Percentiles rank a stretch among this genome's conserved stretches.
Evolutionary conservation across 2,113 vertebrate genomes (phyloP).

Genomic region (Chascanopsetta lugubris): DNA sequence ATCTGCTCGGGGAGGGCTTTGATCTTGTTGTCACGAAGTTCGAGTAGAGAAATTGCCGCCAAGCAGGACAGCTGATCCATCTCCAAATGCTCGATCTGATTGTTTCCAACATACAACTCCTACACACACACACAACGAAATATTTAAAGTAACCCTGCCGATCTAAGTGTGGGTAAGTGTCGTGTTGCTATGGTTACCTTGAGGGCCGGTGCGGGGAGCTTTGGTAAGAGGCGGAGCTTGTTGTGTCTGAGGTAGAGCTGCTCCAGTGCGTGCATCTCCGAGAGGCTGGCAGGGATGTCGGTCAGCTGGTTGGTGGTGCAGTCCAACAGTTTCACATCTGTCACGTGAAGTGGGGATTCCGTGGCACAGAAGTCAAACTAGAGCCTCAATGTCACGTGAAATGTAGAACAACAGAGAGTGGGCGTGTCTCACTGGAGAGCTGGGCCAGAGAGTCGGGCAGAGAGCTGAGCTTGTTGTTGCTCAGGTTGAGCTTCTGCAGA

Average conservation of each 20-base stretch:
- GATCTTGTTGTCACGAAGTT: constrained; percentile 95
- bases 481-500: constrained; percentile 85
- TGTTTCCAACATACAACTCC: constrained; percentile 95
- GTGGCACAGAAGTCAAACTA: background rate
- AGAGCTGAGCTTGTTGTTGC: constrained; percentile 85
- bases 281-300: constrained; percentile 83
- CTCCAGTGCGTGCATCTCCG: constrained; percentile 87
- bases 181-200: constrained; percentile 81
- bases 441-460: constrained; percentile 86
- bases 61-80: constrained; percentile 85
- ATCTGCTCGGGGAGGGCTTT: constrained; percentile 88
- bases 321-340: constrained; percentile 91
- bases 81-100: constrained; percentile 87
- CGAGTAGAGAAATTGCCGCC: constrained; percentile 85
- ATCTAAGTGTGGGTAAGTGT: background rate
- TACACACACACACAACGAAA: constrained; percentile 60
- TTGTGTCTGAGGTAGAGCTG: constrained; percentile 93
- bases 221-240: constrained; percentile 85
- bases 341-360: background rate
- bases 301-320: constrained; percentile 91
- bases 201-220: constrained; percentile 83
- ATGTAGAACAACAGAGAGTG: background rate
- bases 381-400: background rate
- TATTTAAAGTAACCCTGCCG: no score
- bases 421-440: constrained; percentile 86